phyloP scores from a whole-genome alignment of 2,888 invertebrate genomes.

The Leucoptera coffeella region DNA sequence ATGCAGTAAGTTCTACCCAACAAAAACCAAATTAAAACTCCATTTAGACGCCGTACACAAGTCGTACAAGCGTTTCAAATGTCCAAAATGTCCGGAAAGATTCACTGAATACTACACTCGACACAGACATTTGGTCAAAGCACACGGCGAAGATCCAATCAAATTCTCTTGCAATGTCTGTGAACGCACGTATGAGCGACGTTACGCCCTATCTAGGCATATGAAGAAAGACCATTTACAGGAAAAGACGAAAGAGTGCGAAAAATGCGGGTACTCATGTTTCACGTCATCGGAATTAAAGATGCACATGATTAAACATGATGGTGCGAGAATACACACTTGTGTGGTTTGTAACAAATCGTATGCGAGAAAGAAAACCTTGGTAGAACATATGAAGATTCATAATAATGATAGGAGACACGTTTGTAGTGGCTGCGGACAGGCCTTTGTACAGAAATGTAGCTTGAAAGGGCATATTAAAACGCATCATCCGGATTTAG shows the following conservation, averaged over 20 bases:
- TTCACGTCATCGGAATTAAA: constrained; percentile 12
- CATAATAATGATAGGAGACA: constrained; percentile 12
- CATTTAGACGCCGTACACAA: too few relatives aligned
- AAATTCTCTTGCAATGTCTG: background rate
- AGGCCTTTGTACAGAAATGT: constrained; percentile 4
- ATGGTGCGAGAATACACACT: constrained; percentile 41
- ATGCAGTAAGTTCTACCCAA: background rate
- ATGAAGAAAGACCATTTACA: background rate
- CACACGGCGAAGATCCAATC: background rate
- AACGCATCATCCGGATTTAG: background rate
- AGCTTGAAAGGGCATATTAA: background rate
- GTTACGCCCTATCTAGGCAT: background rate
- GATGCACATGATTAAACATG: constrained; percentile 51
- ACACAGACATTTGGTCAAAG: background rate
- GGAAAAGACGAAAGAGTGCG: background rate
- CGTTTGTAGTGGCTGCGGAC: constrained; percentile 5
- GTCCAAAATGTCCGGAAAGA: background rate
- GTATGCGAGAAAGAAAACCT: constrained; percentile 49
- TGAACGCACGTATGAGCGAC: background rate
- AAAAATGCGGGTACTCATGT: background rate
- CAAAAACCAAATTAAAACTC: too few relatives aligned
- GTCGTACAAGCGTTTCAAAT: background rate
- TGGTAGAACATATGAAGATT: constrained; percentile 50
- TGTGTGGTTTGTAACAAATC: constrained; percentile 44
- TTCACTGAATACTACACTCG: background rate